Percentiles rank a stretch among this genome's conserved stretches.
Conservation (phyloP, 2,888 invertebrate genomes). For the Rhorus exstirpatorius region DNA sequence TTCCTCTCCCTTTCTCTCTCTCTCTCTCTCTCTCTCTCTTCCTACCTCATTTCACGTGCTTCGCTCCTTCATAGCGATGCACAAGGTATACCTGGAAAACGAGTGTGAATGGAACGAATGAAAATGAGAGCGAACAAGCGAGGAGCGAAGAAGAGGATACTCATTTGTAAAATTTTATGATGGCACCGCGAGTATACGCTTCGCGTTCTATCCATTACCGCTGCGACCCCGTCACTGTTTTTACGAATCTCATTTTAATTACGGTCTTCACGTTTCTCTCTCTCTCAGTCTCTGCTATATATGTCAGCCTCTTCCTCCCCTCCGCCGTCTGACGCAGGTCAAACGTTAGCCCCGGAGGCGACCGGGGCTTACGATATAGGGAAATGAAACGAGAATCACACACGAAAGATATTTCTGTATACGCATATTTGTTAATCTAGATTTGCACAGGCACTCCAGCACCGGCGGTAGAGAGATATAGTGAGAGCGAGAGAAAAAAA, state of each 20-base stretch:
- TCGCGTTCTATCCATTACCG: slow-evolving; percentile 76
- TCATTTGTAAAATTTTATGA: slow-evolving; percentile 85
- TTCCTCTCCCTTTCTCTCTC: background rate
- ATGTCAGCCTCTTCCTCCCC: slow-evolving; percentile 19
- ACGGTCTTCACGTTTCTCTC: slow-evolving; percentile 62
- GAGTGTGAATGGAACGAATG: slow-evolving; percentile 32
- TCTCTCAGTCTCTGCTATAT: slow-evolving; percentile 23
- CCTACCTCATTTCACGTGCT: background rate
- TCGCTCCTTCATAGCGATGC: slow-evolving; percentile 36
- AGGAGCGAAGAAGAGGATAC: slow-evolving; percentile 77
- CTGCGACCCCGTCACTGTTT: slow-evolving; percentile 69
- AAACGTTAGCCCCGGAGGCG: slow-evolving; percentile 59
- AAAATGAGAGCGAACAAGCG: slow-evolving; percentile 15
- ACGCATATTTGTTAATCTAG: slow-evolving; percentile 48
- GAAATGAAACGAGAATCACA: slow-evolving; percentile 43
- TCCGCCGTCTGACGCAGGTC: slow-evolving; percentile 56
- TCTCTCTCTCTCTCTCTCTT: slow-evolving; percentile 36
- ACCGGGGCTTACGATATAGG: slow-evolving; percentile 35
- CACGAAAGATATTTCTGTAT: slow-evolving; percentile 15
- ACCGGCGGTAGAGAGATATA: slow-evolving; percentile 1
- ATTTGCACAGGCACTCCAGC: slow-evolving; percentile 16
- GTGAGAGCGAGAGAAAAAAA: background rate
- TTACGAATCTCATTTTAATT: slow-evolving; percentile 82
- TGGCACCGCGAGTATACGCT: slow-evolving; percentile 73
- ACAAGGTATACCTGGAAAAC: slow-evolving; percentile 34